These are phyloP conservation scores for Episyrphus balteatus DNA, from an alignment of 1,140 invertebrate species.

Conservation along the genomic window DNA sequence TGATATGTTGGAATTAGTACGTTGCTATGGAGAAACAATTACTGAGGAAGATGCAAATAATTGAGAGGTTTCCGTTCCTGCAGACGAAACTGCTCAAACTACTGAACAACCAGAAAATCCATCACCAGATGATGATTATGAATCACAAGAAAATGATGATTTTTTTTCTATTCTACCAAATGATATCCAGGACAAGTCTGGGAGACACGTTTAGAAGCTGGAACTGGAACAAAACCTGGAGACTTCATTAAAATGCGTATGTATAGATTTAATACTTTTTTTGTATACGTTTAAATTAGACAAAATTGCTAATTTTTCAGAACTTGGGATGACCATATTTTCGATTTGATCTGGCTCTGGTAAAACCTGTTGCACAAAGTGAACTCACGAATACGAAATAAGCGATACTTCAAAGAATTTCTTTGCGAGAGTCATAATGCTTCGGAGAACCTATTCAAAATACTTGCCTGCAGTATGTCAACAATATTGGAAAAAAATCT, in stretches of 20 bases:
- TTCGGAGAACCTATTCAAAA: constrained; percentile 57
- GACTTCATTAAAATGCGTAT: constrained; percentile 70
- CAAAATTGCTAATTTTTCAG: constrained; percentile 34
- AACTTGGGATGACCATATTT: constrained; percentile 85
- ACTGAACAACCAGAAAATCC: too few relatives aligned
- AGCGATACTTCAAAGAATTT: constrained; percentile 64
- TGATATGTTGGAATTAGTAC: constrained; percentile 42
- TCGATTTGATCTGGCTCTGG: constrained; percentile 77
- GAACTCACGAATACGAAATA: constrained; percentile 62
- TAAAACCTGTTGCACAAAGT: constrained; percentile 60
- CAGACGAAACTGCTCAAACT: too few relatives aligned
- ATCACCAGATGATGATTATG: too few relatives aligned
- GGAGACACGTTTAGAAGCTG: too few relatives aligned
- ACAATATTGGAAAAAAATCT: constrained; percentile 37
- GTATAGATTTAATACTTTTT: constrained; percentile 10
- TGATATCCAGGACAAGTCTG: too few relatives aligned
- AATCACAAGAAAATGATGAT: too few relatives aligned
- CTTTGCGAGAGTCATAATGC: constrained; percentile 71
- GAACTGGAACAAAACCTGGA: constrained; percentile 80
- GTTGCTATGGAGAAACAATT: constrained; percentile 30
- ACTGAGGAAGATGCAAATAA: too few relatives aligned
- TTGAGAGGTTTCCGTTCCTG: too few relatives aligned
- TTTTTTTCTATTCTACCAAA: too few relatives aligned
- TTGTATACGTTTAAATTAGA: constrained; percentile 1
- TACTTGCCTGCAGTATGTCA: constrained; percentile 42